phyloP scores from a whole-genome alignment of 2,113 vertebrate genomes.

The Terrapene triunguis region DNA sequence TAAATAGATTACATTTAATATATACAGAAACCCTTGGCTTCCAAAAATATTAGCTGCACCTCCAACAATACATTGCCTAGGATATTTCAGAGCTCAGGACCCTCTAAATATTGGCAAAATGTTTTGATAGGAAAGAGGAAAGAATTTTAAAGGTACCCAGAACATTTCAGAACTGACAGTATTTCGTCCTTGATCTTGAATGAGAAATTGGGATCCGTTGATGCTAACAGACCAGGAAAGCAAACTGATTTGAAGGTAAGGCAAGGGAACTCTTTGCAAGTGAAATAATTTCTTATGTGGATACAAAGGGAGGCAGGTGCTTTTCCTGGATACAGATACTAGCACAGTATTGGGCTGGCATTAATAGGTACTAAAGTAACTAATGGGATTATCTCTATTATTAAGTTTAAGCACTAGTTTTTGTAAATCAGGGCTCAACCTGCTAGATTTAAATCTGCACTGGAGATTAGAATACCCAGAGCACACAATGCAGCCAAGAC shows the following conservation, averaged over 20 bases:
- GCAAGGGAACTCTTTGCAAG: not conserved
- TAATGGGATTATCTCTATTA: not conserved
- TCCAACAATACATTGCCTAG: not conserved
- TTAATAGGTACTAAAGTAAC: not conserved
- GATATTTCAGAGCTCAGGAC: not conserved
- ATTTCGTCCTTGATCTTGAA: not conserved
- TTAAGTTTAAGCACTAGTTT: not conserved
- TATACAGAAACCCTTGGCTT: not conserved
- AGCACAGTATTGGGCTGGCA: not conserved
- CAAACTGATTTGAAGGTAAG: not conserved
- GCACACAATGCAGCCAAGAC: not conserved
- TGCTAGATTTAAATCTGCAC: not conserved
- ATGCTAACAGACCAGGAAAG: not conserved
- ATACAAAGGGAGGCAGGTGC: not conserved
- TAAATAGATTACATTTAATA: not conserved
- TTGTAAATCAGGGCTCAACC: not conserved
- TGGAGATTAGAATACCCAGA: not conserved
- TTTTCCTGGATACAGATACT: not conserved
- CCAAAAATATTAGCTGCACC: not conserved
- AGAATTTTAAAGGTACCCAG: not conserved
- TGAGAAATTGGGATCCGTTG: not conserved
- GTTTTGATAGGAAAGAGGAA: not conserved
- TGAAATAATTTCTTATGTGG: not conserved
- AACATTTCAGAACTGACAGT: not conserved
- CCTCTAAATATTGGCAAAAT: accelerated